Evolutionary conservation across 2,113 vertebrate genomes (phyloP), one percentile per base, ranked within the genome.

Genomic region (Glaucidium brasilianum): DNA sequence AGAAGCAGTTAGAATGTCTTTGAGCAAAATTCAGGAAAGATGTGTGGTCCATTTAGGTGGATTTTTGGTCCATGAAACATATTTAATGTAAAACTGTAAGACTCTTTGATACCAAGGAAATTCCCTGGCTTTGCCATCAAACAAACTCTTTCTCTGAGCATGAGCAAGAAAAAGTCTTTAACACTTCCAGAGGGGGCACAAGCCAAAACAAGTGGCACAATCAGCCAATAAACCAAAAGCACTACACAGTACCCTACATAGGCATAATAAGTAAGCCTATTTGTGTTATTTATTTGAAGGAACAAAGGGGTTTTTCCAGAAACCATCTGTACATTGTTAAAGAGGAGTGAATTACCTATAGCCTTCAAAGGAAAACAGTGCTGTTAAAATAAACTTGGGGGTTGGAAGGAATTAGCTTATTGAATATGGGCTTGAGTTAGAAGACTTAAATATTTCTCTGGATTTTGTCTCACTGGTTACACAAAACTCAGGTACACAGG

Each of bases 241-340:
- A 67, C 45, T 87, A 87, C 75, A 77, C 21, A 66, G 69, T 91
- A 59, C 50, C 50, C 50, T 93, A 91, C 6, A 20, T 62, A 23
- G 74, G 62, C 55, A 91, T 49, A 81, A 49, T 81, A 83, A 89
- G 41, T 72, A 92, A 96, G 41, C 22, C 45, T 88, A 72, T 88
- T 86, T 69, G n/a, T 78, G 55, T 59, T 93, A 78, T 75, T 78
- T 90, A 78, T 90, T 84, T 85, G 83, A 84, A 86, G 58, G 55
- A 92, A 95, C 52, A 91, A 92, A 91, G 71, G 26, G 15, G 8
- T 26, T 97, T 93, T 97, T 94, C 94, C 73, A 94, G 75, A 91
- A 95, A 85, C 60, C 92, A 75, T 90, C 95, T 92, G 81, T 34
- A 90, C 47, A 35, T 92, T 89, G 56, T 95, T 89, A 82, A 75